Percentiles rank a stretch among this genome's conserved stretches.
phyloP scores from a whole-genome alignment of 2,797 vertebrate species.

The Catharus ustulatus region DNA sequence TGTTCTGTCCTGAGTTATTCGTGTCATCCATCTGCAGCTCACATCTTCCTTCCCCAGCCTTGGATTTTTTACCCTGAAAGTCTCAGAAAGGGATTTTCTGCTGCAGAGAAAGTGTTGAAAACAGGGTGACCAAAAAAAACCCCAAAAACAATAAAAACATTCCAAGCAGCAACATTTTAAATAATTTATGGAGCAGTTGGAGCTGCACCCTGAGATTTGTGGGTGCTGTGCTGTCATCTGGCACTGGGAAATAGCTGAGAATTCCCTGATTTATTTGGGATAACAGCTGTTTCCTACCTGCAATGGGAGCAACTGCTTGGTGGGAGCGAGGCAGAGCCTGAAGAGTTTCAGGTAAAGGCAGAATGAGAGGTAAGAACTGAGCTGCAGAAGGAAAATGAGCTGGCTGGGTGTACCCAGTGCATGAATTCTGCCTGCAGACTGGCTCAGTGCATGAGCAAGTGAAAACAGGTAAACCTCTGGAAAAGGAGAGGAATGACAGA shows the following conservation, averaged over 20 bases:
- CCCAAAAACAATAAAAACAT: neutral
- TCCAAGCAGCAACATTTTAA: neutral
- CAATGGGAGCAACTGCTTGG: neutral
- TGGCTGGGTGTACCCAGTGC: constrained; percentile 36
- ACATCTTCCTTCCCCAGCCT: neutral
- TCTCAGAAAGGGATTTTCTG: neutral
- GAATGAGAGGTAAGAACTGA: neutral
- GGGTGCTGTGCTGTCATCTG: neutral
- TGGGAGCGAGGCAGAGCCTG: neutral
- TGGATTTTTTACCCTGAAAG: neutral
- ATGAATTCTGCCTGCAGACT: constrained; percentile 54
- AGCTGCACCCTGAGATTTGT: neutral
- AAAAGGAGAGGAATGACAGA: neutral
- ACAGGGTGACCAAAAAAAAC: fast-evolving
- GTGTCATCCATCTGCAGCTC: neutral
- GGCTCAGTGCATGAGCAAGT: constrained; percentile 34
- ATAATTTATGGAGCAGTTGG: neutral
- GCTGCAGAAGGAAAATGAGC: constrained; percentile 61
- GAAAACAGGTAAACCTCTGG: constrained; percentile 28
- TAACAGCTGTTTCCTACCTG: neutral
- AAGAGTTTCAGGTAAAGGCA: neutral
- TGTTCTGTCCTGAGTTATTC: neutral
- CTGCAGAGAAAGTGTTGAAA: neutral
- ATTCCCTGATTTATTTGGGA: neutral
- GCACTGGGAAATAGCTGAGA: neutral